phyloP scores from a whole-genome alignment of 2,113 vertebrate species.

The Proterorhinus semilunaris region DNA sequence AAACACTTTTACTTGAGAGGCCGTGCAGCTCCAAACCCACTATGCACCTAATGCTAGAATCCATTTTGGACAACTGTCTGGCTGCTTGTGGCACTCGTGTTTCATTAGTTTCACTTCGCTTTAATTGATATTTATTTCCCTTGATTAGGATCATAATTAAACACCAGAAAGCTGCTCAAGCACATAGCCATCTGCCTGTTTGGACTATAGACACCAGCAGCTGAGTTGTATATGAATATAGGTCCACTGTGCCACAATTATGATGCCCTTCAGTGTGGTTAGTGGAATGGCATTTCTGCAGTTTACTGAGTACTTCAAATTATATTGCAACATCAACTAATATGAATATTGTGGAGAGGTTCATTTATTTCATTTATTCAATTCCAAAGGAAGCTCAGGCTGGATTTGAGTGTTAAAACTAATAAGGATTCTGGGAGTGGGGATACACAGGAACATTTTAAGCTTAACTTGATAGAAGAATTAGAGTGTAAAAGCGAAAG shows the following conservation, averaged over 20 bases:
- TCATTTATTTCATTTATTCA: not conserved
- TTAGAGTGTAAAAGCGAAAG: no score
- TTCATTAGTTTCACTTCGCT: slow-evolving; percentile 78
- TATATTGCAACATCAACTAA: not conserved
- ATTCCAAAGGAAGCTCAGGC: not conserved
- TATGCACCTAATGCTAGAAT: slow-evolving; percentile 55
- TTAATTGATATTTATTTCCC: slow-evolving; percentile 83
- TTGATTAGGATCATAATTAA: slow-evolving; percentile 80
- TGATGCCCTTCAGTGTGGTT: slow-evolving; percentile 43
- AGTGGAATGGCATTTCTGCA: slow-evolving; percentile 7
- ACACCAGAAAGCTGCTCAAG: slow-evolving; percentile 77
- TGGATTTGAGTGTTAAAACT: no score
- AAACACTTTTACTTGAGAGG: no score
- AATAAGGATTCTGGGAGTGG: no score
- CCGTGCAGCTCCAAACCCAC: slow-evolving; percentile 12
- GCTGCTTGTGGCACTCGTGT: slow-evolving; percentile 64
- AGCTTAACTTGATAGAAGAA: no score
- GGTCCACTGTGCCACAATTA: slow-evolving; percentile 46
- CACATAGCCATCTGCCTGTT: slow-evolving; percentile 75
- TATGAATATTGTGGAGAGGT: not conserved
- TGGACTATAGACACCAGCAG: slow-evolving; percentile 66
- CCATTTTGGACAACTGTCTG: slow-evolving; percentile 69
- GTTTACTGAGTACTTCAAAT: not conserved
- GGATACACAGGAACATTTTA: no score
- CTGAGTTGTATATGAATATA: slow-evolving; percentile 58